These are phyloP conservation scores for Drosophila aff. DNA, from an alignment of 1,140 invertebrate species.

Conservation along the genomic window DNA sequence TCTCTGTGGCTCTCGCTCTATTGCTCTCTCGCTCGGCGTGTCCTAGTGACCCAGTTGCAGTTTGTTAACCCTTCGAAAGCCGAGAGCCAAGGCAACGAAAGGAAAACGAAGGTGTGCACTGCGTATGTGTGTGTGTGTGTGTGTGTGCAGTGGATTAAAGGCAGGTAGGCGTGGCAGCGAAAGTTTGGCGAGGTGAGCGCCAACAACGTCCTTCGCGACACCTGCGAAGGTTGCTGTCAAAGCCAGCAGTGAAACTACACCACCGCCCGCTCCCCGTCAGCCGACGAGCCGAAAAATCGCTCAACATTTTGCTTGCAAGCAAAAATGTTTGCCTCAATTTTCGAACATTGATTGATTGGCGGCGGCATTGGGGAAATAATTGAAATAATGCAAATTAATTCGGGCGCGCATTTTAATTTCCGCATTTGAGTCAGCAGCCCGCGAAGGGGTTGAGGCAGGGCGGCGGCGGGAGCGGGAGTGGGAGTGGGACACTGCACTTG, in stretches of 20 bases:
- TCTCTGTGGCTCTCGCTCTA: constrained; percentile 6
- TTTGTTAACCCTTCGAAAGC: constrained; percentile 76
- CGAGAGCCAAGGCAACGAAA: constrained; percentile 52
- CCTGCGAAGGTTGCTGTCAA: constrained; percentile 59
- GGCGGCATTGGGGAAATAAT: constrained; percentile 17
- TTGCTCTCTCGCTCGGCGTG: constrained; percentile 48
- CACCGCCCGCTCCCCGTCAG: not conserved
- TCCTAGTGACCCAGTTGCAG: constrained; percentile 84
- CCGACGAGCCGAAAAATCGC: constrained; percentile 8
- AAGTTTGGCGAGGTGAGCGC: constrained; percentile 41
- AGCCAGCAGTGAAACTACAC: constrained; percentile 10
- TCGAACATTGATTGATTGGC: constrained; percentile 35
- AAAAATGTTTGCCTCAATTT: not conserved
- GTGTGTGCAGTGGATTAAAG: constrained; percentile 8
- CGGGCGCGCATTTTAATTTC: constrained; percentile 41
- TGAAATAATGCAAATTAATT: constrained; percentile 32
- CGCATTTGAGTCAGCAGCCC: constrained; percentile 20
- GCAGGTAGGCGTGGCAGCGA: constrained; percentile 31
- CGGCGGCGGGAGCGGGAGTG: not conserved
- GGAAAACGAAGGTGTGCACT: constrained; percentile 49
- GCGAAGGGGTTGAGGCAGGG: not conserved
- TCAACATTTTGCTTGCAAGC: constrained; percentile 7
- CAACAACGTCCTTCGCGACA: constrained; percentile 51
- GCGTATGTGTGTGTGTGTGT: not conserved
- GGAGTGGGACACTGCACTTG: constrained; percentile 33